phyloP scores from a whole-genome alignment of 2,888 invertebrate genomes.

The Drosophila pseudotakahashii region DNA sequence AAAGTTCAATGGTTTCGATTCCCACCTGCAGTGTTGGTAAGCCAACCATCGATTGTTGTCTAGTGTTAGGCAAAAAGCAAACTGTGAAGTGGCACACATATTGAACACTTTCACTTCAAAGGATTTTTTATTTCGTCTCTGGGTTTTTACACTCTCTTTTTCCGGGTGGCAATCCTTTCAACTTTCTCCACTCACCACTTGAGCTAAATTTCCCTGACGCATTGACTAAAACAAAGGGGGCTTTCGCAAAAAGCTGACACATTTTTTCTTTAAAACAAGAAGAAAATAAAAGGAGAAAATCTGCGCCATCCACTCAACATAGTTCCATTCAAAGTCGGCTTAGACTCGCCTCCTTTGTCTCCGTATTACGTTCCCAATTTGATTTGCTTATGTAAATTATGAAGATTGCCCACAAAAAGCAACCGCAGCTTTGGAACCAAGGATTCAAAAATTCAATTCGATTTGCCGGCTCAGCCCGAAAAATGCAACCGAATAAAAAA shows the following conservation, averaged over 20 bases:
- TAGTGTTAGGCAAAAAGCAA: constrained; percentile 23
- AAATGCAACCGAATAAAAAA: constrained; percentile 25
- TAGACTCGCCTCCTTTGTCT: constrained; percentile 35
- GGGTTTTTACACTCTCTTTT: constrained; percentile 18
- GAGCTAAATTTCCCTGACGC: constrained; percentile 74
- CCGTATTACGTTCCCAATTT: constrained; percentile 76
- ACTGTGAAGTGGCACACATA: constrained; percentile 13
- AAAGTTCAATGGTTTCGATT: not conserved
- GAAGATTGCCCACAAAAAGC: constrained; percentile 79
- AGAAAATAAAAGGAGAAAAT: constrained; percentile 48
- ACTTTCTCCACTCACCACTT: constrained; percentile 54
- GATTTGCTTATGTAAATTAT: constrained; percentile 80
- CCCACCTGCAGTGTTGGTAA: constrained; percentile 29
- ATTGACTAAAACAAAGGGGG: constrained; percentile 67
- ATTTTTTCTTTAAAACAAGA: constrained; percentile 44
- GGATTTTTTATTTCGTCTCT: not conserved
- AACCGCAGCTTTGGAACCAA: constrained; percentile 61
- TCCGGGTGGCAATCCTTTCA: constrained; percentile 22
- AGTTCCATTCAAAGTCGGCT: constrained; percentile 59
- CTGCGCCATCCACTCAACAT: constrained; percentile 76
- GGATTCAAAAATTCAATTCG: constrained; percentile 61
- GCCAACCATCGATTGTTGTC: not conserved
- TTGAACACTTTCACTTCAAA: constrained; percentile 38
- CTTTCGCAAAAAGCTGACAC: constrained; percentile 59
- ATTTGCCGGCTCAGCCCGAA: constrained; percentile 73